A percentile compares a stretch with the other conserved stretches of the same genome.
Conservation (phyloP, 2,113 vertebrate genomes). For the Manacus vitellinus region DNA sequence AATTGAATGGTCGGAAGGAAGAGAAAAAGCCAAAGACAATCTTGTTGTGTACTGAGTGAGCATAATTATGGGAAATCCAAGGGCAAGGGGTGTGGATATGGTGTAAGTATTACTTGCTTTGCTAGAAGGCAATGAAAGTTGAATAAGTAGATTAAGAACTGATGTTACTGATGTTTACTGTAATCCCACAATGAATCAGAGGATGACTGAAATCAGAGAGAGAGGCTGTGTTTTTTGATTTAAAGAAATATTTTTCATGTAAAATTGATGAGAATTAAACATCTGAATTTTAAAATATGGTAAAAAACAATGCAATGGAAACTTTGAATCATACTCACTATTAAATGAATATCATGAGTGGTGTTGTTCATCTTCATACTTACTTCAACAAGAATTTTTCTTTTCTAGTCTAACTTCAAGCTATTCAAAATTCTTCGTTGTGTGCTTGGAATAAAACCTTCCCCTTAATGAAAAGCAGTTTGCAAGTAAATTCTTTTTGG, state of each 20-base stretch:
- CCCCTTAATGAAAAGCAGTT: not conserved
- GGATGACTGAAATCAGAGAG: not conserved
- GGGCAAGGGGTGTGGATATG: not conserved
- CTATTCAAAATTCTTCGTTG: conserved; percentile 16
- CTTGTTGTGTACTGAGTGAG: not conserved
- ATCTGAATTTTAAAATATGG: not conserved
- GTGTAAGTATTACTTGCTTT: not conserved
- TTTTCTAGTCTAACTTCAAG: not conserved
- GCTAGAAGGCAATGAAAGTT: not conserved
- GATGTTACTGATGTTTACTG: not conserved
- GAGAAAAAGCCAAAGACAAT: not conserved
- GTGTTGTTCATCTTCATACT: not conserved
- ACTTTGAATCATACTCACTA: not conserved
- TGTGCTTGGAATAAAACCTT: not conserved
- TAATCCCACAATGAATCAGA: not conserved
- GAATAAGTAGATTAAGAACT: not conserved
- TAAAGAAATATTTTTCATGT: not conserved
- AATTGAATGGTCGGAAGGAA: not conserved
- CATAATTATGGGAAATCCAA: not conserved
- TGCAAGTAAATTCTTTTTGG: not conserved
- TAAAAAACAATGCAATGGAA: not conserved
- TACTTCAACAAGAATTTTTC: not conserved
- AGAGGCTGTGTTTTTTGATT: not conserved
- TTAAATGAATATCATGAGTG: not conserved
- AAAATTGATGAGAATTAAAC: conserved; percentile 27